phyloP scores from a whole-genome alignment of 2,888 invertebrate genomes.

The Uloborus plumipes region DNA sequence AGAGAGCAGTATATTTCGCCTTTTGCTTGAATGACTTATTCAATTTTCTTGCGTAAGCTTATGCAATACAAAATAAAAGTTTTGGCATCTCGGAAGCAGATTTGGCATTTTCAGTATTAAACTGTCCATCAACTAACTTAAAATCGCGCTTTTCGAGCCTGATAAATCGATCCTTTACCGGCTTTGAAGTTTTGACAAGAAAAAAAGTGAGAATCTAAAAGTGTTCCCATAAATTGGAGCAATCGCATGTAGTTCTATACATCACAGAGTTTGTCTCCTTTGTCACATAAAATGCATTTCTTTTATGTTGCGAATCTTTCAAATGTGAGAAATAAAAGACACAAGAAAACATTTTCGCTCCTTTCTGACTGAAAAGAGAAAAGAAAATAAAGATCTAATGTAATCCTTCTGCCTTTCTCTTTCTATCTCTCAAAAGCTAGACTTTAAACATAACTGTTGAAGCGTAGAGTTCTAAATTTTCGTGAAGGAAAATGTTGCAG shows the following conservation, averaged over 20 bases:
- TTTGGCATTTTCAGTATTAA: neutral
- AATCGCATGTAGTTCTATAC: constrained; percentile 7
- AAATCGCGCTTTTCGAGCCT: constrained; percentile 11
- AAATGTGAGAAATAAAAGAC: neutral
- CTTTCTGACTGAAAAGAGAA: too few relatives aligned
- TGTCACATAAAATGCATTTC: constrained; percentile 3
- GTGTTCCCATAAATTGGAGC: neutral
- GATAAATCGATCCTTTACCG: constrained; percentile 16
- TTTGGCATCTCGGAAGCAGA: constrained; percentile 4
- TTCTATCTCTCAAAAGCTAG: constrained; percentile 5
- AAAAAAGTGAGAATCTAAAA: neutral
- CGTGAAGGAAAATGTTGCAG: neutral
- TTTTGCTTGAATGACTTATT: too few relatives aligned
- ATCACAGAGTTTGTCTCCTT: neutral
- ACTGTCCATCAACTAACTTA: neutral
- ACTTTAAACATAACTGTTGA: constrained; percentile 20
- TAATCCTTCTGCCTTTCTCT: constrained; percentile 11
- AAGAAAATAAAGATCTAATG: constrained; percentile 1
- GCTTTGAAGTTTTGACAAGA: neutral
- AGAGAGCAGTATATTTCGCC: too few relatives aligned
- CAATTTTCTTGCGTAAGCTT: too few relatives aligned
- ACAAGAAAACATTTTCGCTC: constrained; percentile 4
- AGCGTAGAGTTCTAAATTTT: constrained; percentile 1
- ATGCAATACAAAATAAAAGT: neutral
- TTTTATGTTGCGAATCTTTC: constrained; percentile 7